A percentile compares a stretch with the other conserved stretches of the same genome.
These are phyloP conservation scores for Caenorhabditis drosophilae DNA, from an alignment of 2,888 invertebrate genomes.

Conservation along the genomic window DNA sequence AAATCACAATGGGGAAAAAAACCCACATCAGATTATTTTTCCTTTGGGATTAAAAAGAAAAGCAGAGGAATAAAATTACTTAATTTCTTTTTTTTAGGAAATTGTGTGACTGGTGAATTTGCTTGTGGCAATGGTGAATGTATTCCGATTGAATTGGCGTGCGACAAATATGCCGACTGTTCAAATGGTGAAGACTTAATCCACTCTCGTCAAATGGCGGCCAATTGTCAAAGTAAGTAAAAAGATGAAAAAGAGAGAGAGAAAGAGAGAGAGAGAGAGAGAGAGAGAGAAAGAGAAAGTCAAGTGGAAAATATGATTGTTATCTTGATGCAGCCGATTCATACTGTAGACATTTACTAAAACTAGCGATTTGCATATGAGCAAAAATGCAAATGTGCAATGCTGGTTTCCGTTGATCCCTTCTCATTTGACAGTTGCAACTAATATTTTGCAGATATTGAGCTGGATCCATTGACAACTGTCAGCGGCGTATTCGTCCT, in stretches of 20 bases:
- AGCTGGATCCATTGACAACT: conserved; percentile 41
- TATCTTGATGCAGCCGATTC: conserved; percentile 9
- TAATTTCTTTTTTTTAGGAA: conserved; percentile 25
- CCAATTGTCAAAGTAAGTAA: conserved; percentile 50
- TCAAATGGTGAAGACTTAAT: conserved; percentile 47
- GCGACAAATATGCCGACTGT: conserved; percentile 52
- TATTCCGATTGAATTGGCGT: conserved; percentile 50
- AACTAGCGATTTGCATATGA: conserved; percentile 32
- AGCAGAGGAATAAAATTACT: no score
- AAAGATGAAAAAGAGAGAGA: background rate
- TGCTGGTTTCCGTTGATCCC: conserved; percentile 12
- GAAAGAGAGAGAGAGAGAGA: no score
- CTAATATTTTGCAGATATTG: conserved; percentile 37
- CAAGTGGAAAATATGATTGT: conserved; percentile 14
- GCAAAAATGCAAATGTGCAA: conserved; percentile 7
- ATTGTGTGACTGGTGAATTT: conserved; percentile 44
- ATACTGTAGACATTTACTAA: no score
- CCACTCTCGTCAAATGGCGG: conserved; percentile 39
- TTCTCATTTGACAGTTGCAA: no score
- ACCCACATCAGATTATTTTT: no score
- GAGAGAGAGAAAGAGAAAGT: no score
- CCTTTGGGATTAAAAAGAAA: conserved; percentile 2
- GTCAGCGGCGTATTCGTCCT: conserved; percentile 43
- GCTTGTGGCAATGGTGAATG: conserved; percentile 52
- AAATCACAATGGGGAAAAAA: no score